These are phyloP conservation scores for Drosophila kikkawai DNA, from an alignment of 1,140 invertebrate genomes.

Conservation along the genomic window DNA sequence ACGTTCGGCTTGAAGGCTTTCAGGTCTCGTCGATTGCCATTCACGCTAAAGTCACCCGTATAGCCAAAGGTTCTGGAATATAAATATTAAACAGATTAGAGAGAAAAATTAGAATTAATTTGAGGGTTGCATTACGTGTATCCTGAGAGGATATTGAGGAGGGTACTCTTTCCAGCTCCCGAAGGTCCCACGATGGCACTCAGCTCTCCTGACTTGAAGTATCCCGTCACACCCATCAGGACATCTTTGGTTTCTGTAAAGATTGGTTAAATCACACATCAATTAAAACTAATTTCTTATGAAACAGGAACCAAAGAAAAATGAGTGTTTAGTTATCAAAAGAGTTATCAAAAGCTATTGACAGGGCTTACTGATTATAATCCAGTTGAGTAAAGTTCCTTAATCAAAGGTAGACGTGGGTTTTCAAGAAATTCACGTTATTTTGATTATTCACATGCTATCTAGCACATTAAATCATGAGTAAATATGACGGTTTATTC, in stretches of 20 bases:
- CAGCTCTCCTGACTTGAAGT: conserved; percentile 87
- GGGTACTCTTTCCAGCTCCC: conserved; percentile 94
- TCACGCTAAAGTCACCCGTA: conserved; percentile 87
- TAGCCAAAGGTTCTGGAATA: conserved; percentile 57
- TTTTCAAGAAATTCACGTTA: conserved; percentile 18
- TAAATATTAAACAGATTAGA: background rate
- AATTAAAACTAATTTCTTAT: background rate
- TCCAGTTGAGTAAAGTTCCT: background rate
- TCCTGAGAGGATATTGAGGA: conserved; percentile 91
- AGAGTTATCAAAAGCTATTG: conserved; percentile 12
- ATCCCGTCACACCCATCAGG: conserved; percentile 86
- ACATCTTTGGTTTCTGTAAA: conserved; percentile 86
- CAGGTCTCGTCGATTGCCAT: conserved; percentile 90
- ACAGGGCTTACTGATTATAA: conserved; percentile 4
- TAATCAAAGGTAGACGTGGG: conserved; percentile 2
- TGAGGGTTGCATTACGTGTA: conserved; percentile 87
- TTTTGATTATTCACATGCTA: conserved; percentile 5
- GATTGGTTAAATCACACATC: background rate
- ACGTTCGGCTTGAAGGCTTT: conserved; percentile 93
- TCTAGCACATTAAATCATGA: background rate
- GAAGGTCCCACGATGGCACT: conserved; percentile 93
- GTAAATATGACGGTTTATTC: conserved; percentile 1
- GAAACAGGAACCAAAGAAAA: background rate
- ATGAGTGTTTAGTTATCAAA: background rate
- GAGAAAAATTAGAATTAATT: background rate